A percentile compares a stretch with the other conserved stretches of the same genome.
Evolutionary conservation across 1,140 invertebrate species (phyloP).

Genomic region (Chrysomallon squamiferum): DNA sequence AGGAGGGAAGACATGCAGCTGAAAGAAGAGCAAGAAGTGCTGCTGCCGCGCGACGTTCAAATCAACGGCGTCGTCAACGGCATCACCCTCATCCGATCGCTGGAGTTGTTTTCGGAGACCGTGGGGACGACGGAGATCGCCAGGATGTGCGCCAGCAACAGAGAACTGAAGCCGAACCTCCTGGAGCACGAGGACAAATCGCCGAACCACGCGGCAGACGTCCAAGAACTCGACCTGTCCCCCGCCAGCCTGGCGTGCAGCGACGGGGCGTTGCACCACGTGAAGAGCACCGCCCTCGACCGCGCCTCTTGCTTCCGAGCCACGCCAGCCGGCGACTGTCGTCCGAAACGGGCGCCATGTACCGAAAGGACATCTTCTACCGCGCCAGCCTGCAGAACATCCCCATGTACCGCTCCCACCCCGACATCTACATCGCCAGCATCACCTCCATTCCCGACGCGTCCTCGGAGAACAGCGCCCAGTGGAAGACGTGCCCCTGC

Average conservation of each 20-base stretch:
- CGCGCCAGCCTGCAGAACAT: conserved; percentile 79
- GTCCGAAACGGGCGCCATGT: conserved; percentile 68
- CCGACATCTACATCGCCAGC: conserved; percentile 38
- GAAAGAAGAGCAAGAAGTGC: too few species aligned
- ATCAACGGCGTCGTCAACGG: too few species aligned
- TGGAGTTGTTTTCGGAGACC: too few species aligned
- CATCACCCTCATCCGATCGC: too few species aligned
- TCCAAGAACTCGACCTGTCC: not conserved
- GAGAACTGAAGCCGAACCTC: not conserved
- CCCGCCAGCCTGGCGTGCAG: conserved; percentile 24
- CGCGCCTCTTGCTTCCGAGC: too few species aligned
- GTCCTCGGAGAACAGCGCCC: conserved; percentile 5
- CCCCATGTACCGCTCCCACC: conserved; percentile 63
- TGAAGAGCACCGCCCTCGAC: conserved; percentile 2
- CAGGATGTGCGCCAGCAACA: conserved; percentile 2
- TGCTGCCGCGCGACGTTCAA: too few species aligned
- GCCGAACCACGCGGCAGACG: not conserved
- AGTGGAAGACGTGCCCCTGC: conserved; percentile 14
- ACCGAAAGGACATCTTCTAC: conserved; percentile 86
- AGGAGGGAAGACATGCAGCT: too few species aligned
- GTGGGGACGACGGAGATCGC: not conserved
- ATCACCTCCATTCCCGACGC: conserved; percentile 35
- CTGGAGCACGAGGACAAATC: not conserved
- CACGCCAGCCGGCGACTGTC: too few species aligned
- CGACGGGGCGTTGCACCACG: conserved; percentile 33